A percentile compares a stretch with the other conserved stretches of the same genome.
Evolutionary conservation across 2,888 invertebrate genomes (phyloP).

Genomic region (Calliopum simillimum): DNA sequence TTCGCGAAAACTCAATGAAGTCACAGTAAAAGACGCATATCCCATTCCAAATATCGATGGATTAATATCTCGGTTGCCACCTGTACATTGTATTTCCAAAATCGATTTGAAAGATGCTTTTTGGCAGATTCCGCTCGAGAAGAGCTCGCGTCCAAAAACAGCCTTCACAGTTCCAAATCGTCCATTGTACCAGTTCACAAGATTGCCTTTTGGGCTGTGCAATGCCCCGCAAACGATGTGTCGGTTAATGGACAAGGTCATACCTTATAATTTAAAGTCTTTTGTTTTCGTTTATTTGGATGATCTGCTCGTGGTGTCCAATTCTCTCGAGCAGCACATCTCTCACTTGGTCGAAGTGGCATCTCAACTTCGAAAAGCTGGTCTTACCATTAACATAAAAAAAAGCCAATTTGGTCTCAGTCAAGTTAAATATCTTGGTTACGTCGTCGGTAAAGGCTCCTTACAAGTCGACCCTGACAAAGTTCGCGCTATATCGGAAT

Average conservation of each 20-base stretch:
- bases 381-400: constrained; percentile 17
- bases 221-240: constrained; percentile 11
- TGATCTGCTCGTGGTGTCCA: background rate
- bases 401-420: constrained; percentile 19
- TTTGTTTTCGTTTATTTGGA: background rate
- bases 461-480: constrained; percentile 8
- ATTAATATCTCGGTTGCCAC: constrained; percentile 21
- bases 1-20: constrained; percentile 11
- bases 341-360: constrained; percentile 14
- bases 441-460: constrained; percentile 20
- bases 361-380: background rate
- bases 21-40: constrained; percentile 25
- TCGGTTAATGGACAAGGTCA: constrained; percentile 5
- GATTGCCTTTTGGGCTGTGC: constrained; percentile 6
- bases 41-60: constrained; percentile 31
- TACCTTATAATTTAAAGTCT: background rate
- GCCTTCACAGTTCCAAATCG: constrained; percentile 7
- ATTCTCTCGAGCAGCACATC: background rate
- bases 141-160: background rate
- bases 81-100: constrained; percentile 15
- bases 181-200: background rate
- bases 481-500: background rate
- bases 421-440: constrained; percentile 17
- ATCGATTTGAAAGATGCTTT: constrained; percentile 22
- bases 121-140: background rate